phyloP scores from a whole-genome alignment of 2,797 vertebrate species.

The Staurois parvus region DNA sequence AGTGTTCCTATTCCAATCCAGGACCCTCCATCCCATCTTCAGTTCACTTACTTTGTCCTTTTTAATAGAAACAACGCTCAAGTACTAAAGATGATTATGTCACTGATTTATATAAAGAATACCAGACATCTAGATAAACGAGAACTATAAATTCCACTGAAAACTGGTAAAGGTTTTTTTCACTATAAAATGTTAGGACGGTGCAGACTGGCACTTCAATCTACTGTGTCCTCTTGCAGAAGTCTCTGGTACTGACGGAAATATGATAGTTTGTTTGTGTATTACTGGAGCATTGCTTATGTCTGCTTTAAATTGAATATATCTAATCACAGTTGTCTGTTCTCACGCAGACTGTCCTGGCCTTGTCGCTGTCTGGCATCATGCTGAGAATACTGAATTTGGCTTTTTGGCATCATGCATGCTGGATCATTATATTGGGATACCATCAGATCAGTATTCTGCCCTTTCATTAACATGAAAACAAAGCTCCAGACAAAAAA shows the following conservation, averaged over 20 bases:
- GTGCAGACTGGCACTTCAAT: background rate
- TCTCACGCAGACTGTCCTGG: background rate
- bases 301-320: background rate
- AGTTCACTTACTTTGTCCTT: background rate
- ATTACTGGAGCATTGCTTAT: background rate
- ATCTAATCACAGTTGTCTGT: background rate
- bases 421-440: background rate
- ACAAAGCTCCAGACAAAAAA: background rate
- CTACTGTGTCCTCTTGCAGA: background rate
- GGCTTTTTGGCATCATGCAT: background rate
- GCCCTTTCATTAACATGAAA: background rate
- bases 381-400: background rate
- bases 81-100: background rate
- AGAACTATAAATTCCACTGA: background rate
- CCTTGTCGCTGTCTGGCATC: background rate
- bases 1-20: background rate
- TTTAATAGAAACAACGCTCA: background rate
- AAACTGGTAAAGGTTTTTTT: background rate
- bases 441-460: background rate
- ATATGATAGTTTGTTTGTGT: background rate
- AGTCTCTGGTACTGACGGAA: background rate
- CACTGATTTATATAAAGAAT: background rate
- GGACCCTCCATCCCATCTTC: background rate
- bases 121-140: background rate
- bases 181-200: background rate